Conservation (phyloP, 2,797 vertebrate species). For the Crocidura indochinensis region DNA sequence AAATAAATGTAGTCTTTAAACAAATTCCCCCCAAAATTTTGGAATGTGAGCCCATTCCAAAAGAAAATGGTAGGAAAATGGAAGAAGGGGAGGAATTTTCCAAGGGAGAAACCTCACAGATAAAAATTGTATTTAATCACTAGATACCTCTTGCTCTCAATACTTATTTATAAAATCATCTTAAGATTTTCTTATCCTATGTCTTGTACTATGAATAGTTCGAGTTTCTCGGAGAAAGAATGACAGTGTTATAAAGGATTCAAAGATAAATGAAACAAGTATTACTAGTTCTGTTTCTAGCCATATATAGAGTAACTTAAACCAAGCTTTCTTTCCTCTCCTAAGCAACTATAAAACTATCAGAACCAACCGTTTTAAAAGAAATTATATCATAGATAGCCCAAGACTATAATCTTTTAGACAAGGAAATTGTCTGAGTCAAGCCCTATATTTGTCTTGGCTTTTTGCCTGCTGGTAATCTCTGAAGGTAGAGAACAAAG, state of each 20-base stretch:
- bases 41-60: background rate
- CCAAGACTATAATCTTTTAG: conserved; percentile 28
- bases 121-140: background rate
- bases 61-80: background rate
- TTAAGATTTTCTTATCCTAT: background rate
- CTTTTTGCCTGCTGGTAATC: background rate
- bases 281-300: background rate
- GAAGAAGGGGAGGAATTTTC: background rate
- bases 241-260: background rate
- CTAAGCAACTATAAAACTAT: background rate
- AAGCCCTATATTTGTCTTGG: background rate
- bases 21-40: too few relatives aligned
- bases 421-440: background rate
- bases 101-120: background rate
- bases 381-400: background rate
- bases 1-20: background rate
- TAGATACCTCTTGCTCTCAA: background rate
- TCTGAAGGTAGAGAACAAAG: background rate
- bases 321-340: background rate
- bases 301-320: background rate
- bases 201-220: background rate
- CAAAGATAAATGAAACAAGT: conserved; percentile 32
- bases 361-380: background rate
- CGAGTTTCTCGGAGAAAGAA: background rate
- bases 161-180: background rate